Conservation (phyloP, 2,797 vertebrate genomes). For the Mormyrus proboscirostris region DNA sequence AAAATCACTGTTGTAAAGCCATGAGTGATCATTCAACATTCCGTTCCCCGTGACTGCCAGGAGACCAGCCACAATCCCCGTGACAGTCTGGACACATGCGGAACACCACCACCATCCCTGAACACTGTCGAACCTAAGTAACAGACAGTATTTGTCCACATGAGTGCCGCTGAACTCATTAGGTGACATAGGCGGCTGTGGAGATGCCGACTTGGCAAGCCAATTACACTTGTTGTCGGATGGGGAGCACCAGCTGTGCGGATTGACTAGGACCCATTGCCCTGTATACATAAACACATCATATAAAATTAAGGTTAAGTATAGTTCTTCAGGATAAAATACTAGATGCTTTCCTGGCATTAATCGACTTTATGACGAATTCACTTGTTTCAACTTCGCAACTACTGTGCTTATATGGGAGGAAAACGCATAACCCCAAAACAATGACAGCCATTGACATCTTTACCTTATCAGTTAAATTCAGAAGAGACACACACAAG, state of each 20-base stretch:
- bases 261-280: not conserved
- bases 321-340: not conserved
- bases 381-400: not conserved
- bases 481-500: not conserved
- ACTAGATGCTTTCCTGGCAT: not conserved
- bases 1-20: constrained; percentile 13
- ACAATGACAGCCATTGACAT: not conserved
- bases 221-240: not conserved
- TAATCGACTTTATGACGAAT: not conserved
- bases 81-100: not conserved
- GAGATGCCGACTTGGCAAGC: not conserved
- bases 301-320: not conserved
- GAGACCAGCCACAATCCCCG: not conserved
- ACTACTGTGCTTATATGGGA: not conserved
- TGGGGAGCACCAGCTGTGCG: not conserved
- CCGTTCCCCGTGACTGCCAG: not conserved
- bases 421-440: not conserved
- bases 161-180: not conserved
- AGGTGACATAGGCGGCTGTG: not conserved
- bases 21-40: constrained; percentile 34
- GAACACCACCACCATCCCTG: not conserved
- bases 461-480: not conserved
- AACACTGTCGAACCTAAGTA: not conserved
- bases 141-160: not conserved
- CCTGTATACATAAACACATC: not conserved